Evolutionary conservation across 2,113 vertebrate genomes (phyloP).

Genomic region (Varanus komodoensis): DNA sequence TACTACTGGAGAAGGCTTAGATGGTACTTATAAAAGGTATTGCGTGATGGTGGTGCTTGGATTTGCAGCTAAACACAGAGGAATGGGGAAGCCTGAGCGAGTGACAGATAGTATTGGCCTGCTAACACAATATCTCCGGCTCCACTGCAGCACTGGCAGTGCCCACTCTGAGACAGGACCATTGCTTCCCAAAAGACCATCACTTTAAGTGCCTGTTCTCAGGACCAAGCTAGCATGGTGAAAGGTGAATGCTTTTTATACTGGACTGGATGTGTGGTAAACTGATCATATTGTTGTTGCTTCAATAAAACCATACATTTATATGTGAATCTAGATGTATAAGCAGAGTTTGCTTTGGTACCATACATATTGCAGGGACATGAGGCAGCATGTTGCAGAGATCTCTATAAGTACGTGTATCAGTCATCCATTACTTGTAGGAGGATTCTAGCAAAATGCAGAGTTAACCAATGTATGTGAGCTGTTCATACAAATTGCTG

Average conservation of each 20-base stretch:
- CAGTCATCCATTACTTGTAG: background rate
- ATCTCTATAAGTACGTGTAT: background rate
- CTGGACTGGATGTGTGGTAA: background rate
- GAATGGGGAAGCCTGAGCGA: too few relatives aligned
- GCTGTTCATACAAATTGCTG: background rate
- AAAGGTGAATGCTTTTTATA: background rate
- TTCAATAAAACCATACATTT: background rate
- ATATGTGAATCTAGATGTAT: background rate
- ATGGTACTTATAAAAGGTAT: background rate
- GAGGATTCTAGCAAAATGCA: background rate
- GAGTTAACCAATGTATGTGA: fast-evolving
- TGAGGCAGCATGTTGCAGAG: background rate
- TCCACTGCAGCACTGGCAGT: background rate
- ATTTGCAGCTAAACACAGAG: too few relatives aligned
- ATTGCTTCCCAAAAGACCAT: too few relatives aligned
- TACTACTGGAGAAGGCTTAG: background rate
- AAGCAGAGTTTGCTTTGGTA: background rate
- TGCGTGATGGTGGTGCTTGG: background rate
- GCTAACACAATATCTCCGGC: background rate
- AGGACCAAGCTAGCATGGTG: background rate
- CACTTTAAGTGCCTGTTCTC: background rate
- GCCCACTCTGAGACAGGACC: background rate
- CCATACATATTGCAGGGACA: background rate
- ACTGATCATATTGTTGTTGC: background rate
- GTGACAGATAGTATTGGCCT: background rate